Conservation (phyloP, 2,113 vertebrate species). For the Cichladusa arquata region DNA sequence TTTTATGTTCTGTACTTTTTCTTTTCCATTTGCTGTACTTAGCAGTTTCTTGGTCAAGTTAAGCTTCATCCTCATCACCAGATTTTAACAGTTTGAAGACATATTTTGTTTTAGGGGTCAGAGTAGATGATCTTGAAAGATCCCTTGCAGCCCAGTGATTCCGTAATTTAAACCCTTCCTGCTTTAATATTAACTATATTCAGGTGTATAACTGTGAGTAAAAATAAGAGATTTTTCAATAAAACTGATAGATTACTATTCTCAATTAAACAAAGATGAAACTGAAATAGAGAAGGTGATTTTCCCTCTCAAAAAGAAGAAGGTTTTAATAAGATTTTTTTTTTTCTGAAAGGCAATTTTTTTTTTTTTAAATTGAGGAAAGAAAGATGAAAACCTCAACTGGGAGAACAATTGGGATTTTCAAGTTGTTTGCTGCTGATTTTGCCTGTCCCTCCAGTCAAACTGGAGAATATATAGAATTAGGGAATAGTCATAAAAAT, state of each 20-base stretch:
- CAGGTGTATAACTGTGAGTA: not conserved
- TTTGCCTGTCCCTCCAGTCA: not conserved
- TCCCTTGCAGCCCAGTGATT: not conserved
- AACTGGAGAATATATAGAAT: not conserved
- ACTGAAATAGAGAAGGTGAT: not conserved
- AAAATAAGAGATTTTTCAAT: not conserved
- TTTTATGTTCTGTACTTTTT: not conserved
- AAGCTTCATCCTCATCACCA: not conserved
- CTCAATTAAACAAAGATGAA: not conserved
- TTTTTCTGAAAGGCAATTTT: not conserved
- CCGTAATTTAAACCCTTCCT: not conserved
- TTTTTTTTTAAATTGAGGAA: not conserved
- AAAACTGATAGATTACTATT: not conserved
- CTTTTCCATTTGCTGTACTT: not conserved
- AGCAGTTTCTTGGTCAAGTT: not conserved
- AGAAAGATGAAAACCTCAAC: not conserved
- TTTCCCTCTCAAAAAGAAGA: not conserved
- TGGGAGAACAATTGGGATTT: not conserved
- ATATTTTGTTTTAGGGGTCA: not conserved
- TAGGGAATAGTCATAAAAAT: not conserved
- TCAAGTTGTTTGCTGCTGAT: not conserved
- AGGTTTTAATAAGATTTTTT: not conserved
- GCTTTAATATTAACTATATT: not conserved
- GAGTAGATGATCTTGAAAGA: not conserved
- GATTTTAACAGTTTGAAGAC: not conserved